Evolutionary conservation across 2,113 vertebrate species (phyloP).

Genomic region (Mus spicilegus): DNA sequence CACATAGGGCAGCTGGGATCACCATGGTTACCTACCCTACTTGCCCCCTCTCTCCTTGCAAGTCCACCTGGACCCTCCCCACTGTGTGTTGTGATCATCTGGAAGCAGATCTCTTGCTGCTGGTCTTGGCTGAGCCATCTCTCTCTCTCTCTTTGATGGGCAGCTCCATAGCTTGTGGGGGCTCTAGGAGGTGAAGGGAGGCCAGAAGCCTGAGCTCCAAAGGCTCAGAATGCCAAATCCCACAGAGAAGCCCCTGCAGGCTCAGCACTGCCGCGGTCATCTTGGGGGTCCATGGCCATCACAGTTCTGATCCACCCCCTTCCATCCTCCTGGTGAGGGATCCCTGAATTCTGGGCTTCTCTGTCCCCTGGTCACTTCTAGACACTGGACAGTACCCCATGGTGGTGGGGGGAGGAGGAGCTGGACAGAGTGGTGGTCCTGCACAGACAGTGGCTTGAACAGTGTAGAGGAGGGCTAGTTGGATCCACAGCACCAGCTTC

Average conservation of each 20-base stretch:
- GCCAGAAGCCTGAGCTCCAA: not conserved
- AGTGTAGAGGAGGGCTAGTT: not conserved
- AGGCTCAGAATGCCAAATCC: not conserved
- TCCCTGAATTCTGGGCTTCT: not conserved
- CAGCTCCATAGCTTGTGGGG: not conserved
- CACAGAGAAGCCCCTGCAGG: not conserved
- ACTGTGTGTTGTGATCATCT: not conserved
- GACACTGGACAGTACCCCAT: not conserved
- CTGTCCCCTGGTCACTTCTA: not conserved
- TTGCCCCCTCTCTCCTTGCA: not conserved
- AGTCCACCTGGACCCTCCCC: not conserved
- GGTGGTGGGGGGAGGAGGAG: fast-evolving
- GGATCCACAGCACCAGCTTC: fast-evolving
- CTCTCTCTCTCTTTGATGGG: too few relatives aligned
- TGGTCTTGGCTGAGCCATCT: not conserved
- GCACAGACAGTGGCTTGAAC: not conserved
- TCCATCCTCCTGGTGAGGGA: not conserved
- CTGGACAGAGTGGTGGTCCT: not conserved
- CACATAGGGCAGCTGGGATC: not conserved
- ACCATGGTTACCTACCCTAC: not conserved
- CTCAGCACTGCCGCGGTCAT: not conserved
- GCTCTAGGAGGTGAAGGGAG: not conserved
- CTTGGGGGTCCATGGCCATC: not conserved
- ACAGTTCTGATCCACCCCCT: not conserved
- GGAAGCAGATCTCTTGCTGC: not conserved